A percentile compares a stretch with the other conserved stretches of the same genome.
Conservation (phyloP, 2,888 invertebrate species). For the Gordius sp. region DNA sequence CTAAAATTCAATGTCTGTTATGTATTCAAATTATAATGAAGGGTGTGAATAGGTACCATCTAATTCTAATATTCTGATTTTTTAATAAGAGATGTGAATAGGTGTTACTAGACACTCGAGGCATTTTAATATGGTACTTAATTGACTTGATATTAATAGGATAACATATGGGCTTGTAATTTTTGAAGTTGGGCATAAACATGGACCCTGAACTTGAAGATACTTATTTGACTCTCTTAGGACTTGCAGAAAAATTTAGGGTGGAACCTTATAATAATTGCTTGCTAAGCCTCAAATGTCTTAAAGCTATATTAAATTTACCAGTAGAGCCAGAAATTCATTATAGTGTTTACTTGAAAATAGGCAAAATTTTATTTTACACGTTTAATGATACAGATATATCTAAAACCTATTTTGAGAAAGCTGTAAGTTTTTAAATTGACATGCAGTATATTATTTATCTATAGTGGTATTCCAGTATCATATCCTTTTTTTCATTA, state of each 20-base stretch:
- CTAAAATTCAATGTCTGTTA: no score
- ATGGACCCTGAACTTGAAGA: conserved; percentile 11
- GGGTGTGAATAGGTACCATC: no score
- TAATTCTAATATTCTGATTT: no score
- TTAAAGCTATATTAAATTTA: conserved; percentile 14
- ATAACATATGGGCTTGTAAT: no score
- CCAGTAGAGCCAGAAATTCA: conserved; percentile 13
- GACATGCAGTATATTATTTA: neutral
- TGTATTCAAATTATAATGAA: no score
- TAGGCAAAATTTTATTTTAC: conserved; percentile 2
- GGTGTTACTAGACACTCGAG: no score
- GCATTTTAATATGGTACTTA: no score
- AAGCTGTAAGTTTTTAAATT: neutral
- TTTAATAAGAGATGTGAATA: no score
- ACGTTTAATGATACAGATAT: neutral
- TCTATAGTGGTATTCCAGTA: conserved; percentile 12
- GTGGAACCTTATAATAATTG: conserved; percentile 5
- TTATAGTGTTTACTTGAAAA: conserved; percentile 2
- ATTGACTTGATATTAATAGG: no score
- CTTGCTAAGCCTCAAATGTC: neutral
- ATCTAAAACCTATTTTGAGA: conserved; percentile 13
- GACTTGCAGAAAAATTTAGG: conserved; percentile 3
- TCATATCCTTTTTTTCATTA: neutral
- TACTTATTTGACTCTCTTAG: neutral
- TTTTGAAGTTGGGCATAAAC: no score